These are phyloP conservation scores for Simalia tracyae DNA, from an alignment of 2,797 vertebrate species.

Conservation along the genomic window DNA sequence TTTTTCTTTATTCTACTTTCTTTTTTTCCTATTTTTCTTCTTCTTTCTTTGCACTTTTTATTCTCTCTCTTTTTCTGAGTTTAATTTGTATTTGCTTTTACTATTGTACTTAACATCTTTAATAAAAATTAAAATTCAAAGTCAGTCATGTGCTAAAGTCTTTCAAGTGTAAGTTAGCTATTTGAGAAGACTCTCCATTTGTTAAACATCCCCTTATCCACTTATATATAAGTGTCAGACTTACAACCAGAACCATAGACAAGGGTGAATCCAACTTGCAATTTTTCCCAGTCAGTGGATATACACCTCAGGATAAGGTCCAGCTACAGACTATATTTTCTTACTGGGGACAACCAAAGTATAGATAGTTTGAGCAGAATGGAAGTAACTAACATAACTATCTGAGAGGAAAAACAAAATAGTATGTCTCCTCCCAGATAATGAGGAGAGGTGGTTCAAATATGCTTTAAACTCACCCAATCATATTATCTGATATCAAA, in stretches of 20 bases:
- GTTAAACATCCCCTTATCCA: not conserved
- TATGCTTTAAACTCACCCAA: too few relatives aligned
- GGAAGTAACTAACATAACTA: not conserved
- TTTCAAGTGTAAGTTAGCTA: not conserved
- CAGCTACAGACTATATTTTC: not conserved
- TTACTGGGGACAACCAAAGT: not conserved
- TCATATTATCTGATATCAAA: not conserved
- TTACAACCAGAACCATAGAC: not conserved
- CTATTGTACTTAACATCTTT: too few relatives aligned
- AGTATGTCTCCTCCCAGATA: not conserved
- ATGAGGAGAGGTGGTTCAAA: not conserved
- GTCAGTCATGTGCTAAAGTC: not conserved
- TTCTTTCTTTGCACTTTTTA: too few relatives aligned
- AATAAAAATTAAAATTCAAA: not conserved
- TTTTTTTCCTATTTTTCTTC: too few relatives aligned
- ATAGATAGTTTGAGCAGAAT: not conserved
- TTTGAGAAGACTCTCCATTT: not conserved
- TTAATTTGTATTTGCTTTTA: too few relatives aligned
- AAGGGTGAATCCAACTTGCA: not conserved
- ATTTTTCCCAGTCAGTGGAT: not conserved
- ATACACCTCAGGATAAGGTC: not conserved
- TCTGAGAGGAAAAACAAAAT: too few relatives aligned
- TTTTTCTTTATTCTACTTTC: too few relatives aligned
- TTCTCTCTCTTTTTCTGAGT: too few relatives aligned
- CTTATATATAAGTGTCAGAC: not conserved